A percentile compares a stretch with the other conserved stretches of the same genome.
phyloP scores from a whole-genome alignment of 2,888 invertebrate species.

The Lagria hirta region DNA sequence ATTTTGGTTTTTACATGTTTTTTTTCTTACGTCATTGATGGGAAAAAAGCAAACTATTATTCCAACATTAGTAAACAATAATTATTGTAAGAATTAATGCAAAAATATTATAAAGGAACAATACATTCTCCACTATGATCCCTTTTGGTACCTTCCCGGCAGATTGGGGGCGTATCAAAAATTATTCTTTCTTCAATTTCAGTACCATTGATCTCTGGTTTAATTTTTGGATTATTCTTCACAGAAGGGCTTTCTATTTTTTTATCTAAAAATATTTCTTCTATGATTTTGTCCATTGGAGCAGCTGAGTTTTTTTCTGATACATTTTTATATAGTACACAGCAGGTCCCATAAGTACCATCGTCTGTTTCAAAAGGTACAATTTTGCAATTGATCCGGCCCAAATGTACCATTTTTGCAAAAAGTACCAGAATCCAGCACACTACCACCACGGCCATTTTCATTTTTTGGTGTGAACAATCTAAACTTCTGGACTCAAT shows the following conservation, averaged over 20 bases:
- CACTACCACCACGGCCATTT: conserved; percentile 1
- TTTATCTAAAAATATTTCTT: conserved; percentile 5
- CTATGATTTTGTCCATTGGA: conserved; percentile 12
- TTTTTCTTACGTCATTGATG: no score
- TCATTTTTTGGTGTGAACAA: conserved; percentile 13
- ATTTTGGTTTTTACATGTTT: no score
- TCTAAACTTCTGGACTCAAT: conserved; percentile 6
- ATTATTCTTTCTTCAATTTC: conserved; percentile 9
- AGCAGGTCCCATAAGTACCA: conserved; percentile 18
- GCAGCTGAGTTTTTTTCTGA: not conserved
- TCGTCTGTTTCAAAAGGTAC: conserved; percentile 22
- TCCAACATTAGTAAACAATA: no score
- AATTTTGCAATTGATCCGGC: conserved; percentile 10
- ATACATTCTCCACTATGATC: conserved; percentile 15
- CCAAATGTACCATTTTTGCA: not conserved
- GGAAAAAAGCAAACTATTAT: no score
- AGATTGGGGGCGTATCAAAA: conserved; percentile 9
- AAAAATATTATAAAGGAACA: conserved; percentile 11
- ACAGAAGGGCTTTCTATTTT: not conserved
- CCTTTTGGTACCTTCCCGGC: conserved; percentile 10
- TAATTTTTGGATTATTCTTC: no score
- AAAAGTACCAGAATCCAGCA: conserved; percentile 4
- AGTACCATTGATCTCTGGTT: not conserved
- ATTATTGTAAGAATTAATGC: no score
- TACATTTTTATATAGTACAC: conserved; percentile 16